Evolutionary conservation across 2,113 vertebrate genomes (phyloP).

Genomic region (Tretioscincus oriximinensis): DNA sequence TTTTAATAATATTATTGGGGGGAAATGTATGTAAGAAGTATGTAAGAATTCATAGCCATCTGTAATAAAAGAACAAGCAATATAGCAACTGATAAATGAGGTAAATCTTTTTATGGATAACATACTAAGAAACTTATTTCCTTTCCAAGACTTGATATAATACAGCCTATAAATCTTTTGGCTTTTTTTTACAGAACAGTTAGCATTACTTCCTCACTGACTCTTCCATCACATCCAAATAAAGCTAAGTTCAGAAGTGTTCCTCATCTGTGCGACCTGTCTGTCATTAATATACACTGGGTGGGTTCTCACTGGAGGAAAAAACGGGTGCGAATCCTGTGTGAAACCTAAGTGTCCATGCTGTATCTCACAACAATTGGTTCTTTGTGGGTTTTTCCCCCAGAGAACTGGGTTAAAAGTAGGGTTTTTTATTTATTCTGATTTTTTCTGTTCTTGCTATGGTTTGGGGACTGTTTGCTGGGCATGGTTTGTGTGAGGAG

Average conservation of each 20-base stretch:
- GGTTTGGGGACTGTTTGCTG: too few relatives aligned
- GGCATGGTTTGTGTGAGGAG: too few relatives aligned
- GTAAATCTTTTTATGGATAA: slow-evolving; percentile 62
- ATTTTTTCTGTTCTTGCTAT: too few relatives aligned
- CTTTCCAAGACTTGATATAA: slow-evolving; percentile 54
- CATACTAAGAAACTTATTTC: slow-evolving; percentile 62
- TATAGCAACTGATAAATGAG: slow-evolving; percentile 60
- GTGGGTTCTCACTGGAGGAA: too few relatives aligned
- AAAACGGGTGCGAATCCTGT: too few relatives aligned
- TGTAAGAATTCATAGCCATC: slow-evolving; percentile 61
- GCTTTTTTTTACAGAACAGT: slow-evolving; percentile 46
- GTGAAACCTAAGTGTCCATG: too few relatives aligned
- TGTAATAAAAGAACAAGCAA: slow-evolving; percentile 60
- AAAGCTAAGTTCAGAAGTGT: background rate
- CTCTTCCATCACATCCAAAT: background rate
- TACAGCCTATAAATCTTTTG: slow-evolving; percentile 47
- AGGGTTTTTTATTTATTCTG: too few relatives aligned
- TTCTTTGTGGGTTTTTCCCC: too few relatives aligned
- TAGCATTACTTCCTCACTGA: background rate
- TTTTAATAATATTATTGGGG: background rate
- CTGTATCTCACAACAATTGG: too few relatives aligned
- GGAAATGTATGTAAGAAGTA: slow-evolving; percentile 49
- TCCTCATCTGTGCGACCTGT: too few relatives aligned
- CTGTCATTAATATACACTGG: too few relatives aligned
- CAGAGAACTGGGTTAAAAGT: too few relatives aligned